Evolutionary conservation across 2,888 invertebrate genomes (phyloP).

Genomic region (Seira musarum): DNA sequence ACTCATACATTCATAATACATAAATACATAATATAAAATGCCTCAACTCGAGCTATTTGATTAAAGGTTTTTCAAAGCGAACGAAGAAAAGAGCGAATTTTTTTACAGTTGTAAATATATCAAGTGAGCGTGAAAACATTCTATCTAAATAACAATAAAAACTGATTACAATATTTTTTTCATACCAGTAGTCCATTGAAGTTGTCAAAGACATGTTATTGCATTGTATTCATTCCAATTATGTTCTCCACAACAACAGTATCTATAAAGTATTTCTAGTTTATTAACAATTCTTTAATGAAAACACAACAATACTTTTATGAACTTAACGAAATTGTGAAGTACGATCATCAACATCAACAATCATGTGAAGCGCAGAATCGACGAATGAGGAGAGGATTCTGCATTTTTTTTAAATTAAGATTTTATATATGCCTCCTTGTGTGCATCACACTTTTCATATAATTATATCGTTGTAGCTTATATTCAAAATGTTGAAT

Average conservation of each 20-base stretch:
- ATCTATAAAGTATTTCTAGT: constrained; percentile 12
- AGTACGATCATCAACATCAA: not conserved
- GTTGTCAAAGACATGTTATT: constrained; percentile 10
- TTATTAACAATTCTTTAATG: constrained; percentile 9
- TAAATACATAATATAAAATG: no score
- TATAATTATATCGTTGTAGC: no score
- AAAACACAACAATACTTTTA: constrained; percentile 7
- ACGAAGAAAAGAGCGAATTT: not conserved
- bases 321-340: constrained; percentile 1
- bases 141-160: constrained; percentile 35
- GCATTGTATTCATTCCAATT: constrained; percentile 14
- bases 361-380: no score
- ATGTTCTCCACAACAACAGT: not conserved
- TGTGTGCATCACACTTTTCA: no score
- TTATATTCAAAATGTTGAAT: no score
- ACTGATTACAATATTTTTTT: constrained; percentile 15
- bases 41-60: not conserved
- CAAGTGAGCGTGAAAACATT: constrained; percentile 39
- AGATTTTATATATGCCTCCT: no score
- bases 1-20: no score
- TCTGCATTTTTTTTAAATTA: no score
- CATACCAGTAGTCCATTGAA: constrained; percentile 7
- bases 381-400: no score
- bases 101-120: constrained; percentile 45
- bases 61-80: constrained; percentile 8